Conservation (phyloP, 2,113 vertebrate genomes). For the Craseonycteris thonglongyai region DNA sequence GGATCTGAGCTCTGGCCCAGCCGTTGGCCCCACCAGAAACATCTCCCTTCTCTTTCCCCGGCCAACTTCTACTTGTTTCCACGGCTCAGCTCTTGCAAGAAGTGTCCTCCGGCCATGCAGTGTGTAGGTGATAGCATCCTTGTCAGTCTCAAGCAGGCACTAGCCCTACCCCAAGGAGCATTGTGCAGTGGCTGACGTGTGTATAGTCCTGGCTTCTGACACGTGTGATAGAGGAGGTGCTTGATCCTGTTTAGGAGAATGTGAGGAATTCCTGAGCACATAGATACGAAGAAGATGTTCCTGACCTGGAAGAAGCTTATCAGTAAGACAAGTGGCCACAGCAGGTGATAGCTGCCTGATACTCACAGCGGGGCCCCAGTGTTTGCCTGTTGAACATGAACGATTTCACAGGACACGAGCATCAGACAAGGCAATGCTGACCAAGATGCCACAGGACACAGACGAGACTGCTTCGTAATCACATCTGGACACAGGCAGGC, state of each 20-base stretch:
- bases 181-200: not conserved
- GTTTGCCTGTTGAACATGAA: not conserved
- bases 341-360: not conserved
- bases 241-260: not conserved
- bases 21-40: not conserved
- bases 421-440: not conserved
- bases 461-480: not conserved
- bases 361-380: not conserved
- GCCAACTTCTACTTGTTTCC: not conserved
- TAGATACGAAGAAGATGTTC: not conserved
- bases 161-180: accelerated
- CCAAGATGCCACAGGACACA: too few relatives aligned
- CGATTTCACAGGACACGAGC: not conserved
- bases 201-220: not conserved
- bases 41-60: not conserved
- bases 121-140: not conserved
- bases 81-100: not conserved
- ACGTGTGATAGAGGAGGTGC: not conserved
- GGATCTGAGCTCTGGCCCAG: not conserved
- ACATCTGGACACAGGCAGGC: not conserved
- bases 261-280: not conserved
- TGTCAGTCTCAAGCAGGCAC: not conserved
- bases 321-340: not conserved
- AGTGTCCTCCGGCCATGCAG: not conserved
- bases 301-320: not conserved